Conservation (phyloP, 2,113 vertebrate species). For the Tachuris rubrigastra region DNA sequence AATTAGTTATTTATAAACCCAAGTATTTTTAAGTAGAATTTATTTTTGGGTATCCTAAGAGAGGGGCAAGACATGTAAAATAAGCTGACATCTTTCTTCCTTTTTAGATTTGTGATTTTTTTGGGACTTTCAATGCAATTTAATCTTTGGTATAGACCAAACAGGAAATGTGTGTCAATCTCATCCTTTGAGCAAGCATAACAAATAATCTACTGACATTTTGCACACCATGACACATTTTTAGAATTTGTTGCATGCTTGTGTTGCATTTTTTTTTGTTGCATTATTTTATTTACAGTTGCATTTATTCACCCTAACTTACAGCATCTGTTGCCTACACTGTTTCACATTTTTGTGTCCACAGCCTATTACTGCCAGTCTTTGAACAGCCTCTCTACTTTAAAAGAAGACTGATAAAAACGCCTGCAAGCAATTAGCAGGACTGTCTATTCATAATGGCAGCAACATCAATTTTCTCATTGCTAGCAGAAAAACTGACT, state of each 20-base stretch:
- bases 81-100: not conserved
- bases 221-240: not conserved
- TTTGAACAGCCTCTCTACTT: not conserved
- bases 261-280: no score
- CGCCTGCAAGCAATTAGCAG: not conserved
- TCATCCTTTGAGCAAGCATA: not conserved
- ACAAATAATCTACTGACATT: not conserved
- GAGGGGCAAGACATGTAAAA: not conserved
- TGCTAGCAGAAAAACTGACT: not conserved
- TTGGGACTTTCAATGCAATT: not conserved
- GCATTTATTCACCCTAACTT: not conserved
- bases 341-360: not conserved
- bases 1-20: not conserved
- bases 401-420: not conserved
- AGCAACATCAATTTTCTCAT: not conserved
- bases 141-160: not conserved
- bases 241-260: not conserved
- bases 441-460: not conserved
- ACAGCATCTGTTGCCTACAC: not conserved
- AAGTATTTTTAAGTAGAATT: not conserved
- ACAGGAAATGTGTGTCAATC: not conserved
- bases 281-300: no score
- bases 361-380: not conserved
- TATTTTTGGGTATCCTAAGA: not conserved
- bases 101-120: not conserved